Evolutionary conservation across 2,888 invertebrate genomes (phyloP).

Genomic region (Caenorhabditis sp.): DNA sequence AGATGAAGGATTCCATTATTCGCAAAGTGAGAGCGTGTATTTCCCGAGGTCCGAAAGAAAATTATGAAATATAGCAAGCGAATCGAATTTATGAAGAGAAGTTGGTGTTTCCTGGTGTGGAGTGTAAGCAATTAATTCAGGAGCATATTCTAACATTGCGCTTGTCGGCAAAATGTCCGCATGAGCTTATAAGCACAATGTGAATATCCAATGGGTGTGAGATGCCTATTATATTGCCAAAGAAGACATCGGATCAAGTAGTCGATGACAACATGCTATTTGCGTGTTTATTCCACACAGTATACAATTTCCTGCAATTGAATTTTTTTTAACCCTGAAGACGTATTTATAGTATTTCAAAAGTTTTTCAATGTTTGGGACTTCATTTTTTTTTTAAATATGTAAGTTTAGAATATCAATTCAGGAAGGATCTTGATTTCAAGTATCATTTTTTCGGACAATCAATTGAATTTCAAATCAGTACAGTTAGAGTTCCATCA

Average conservation of each 20-base stretch:
- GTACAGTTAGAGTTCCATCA: too few relatives aligned
- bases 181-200: conserved; percentile 25
- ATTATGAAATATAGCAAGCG: background rate
- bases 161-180: conserved; percentile 1
- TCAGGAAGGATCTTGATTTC: too few relatives aligned
- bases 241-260: conserved; percentile 6
- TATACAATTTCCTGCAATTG: background rate
- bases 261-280: background rate
- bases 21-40: background rate
- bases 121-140: conserved; percentile 40
- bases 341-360: too few relatives aligned
- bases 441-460: too few relatives aligned
- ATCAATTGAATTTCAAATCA: too few relatives aligned
- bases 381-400: too few relatives aligned
- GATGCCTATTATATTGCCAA: conserved; percentile 5
- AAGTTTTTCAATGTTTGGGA: too few relatives aligned
- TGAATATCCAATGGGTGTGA: conserved; percentile 24
- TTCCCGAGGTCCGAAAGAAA: background rate
- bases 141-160: conserved; percentile 31
- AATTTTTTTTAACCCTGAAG: background rate
- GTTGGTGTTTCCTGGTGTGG: conserved; percentile 30
- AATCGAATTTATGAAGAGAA: conserved; percentile 3
- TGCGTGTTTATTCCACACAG: background rate
- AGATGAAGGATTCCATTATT: background rate
- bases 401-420: too few relatives aligned